These are phyloP conservation scores for Champsocephalus gunnari DNA, from an alignment of 2,797 vertebrate genomes.

Conservation along the genomic window DNA sequence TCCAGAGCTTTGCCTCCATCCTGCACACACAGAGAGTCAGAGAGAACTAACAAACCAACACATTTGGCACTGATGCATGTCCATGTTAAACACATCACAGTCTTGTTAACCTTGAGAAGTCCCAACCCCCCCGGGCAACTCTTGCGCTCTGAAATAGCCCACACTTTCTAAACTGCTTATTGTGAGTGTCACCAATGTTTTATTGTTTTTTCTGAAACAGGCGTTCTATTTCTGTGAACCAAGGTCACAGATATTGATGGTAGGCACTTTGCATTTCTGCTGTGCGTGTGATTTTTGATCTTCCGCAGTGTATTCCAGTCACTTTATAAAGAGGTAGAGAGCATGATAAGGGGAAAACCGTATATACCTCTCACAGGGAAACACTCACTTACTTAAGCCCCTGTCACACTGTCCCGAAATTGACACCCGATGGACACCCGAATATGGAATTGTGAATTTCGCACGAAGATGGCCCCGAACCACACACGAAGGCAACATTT, in stretches of 20 bases:
- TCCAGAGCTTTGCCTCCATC: constrained; percentile 88
- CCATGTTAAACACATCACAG: constrained; percentile 17
- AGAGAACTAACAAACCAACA: constrained; percentile 6
- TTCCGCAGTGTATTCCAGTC: constrained; percentile 48
- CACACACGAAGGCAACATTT: no score
- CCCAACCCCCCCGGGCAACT: neutral
- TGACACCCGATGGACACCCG: no score
- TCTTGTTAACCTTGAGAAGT: constrained; percentile 38
- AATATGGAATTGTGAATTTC: no score
- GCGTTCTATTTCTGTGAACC: constrained; percentile 61
- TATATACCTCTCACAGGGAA: constrained; percentile 39
- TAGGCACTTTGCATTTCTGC: constrained; percentile 58
- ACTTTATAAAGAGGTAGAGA: constrained; percentile 22
- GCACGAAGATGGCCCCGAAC: no score
- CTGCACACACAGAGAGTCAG: constrained; percentile 72
- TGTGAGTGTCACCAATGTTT: constrained; percentile 36
- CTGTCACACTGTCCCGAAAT: no score
- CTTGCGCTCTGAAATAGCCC: constrained; percentile 14
- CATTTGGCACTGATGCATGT: constrained; percentile 17
- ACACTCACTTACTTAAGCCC: constrained; percentile 35
- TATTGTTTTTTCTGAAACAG: constrained; percentile 44
- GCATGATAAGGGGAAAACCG: constrained; percentile 27
- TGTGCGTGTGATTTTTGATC: constrained; percentile 65
- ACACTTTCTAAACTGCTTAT: constrained; percentile 29
- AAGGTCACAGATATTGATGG: constrained; percentile 64